Evolutionary conservation across 2,113 vertebrate genomes (phyloP), one percentile per base, ranked within the genome.

Genomic region (Cisticola juncidis): DNA sequence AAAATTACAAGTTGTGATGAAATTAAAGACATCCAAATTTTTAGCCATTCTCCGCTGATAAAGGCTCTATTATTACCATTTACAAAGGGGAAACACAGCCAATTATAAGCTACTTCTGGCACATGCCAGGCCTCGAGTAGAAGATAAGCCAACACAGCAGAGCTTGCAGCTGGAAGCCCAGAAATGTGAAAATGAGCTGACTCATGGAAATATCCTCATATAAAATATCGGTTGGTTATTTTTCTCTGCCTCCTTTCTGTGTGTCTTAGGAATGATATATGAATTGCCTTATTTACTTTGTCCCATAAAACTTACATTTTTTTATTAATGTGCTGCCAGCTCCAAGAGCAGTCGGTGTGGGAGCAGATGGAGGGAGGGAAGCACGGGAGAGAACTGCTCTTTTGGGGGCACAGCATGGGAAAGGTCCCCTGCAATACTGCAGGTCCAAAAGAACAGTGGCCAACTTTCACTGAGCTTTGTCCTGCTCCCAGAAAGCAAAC

Each of bases 231-330:
- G 91, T 71, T 14, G 92, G 95, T 95, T 97, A 97, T 98, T 98
- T 97, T 98, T 98, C 98, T 98, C 94, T 97, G 97, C 97, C 97
- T 98, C 51, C 53, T 96, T 97, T 96, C 87, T 77, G 84, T 54
- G 86, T 93, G 95, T 97, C 97, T 95, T 77, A 79, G 86, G 85
- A 95, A 98, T 98, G 98, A 98, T 98, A 95, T 97, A 98, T 97
- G 97, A 97, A 97, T 97, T 64, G 91, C 96, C 95, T 98, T 98
- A 97, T 97, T 98, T 98, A 98, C 97, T 97, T 98, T 97, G 97
- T 97, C 95, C 96, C 92, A 96, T 96, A 97, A 98, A 97, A 97
- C 84, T 93, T 97, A 93, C 93, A 90, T 90, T 96, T 98, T 97
- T 97, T 98, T 98, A 98, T 98, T 97, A 98, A 98, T 95, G 96